Percentiles rank a stretch among this genome's conserved stretches.
Evolutionary conservation across 2,113 vertebrate genomes (phyloP).

Genomic region (Dunckerocampus dactyliophorus): DNA sequence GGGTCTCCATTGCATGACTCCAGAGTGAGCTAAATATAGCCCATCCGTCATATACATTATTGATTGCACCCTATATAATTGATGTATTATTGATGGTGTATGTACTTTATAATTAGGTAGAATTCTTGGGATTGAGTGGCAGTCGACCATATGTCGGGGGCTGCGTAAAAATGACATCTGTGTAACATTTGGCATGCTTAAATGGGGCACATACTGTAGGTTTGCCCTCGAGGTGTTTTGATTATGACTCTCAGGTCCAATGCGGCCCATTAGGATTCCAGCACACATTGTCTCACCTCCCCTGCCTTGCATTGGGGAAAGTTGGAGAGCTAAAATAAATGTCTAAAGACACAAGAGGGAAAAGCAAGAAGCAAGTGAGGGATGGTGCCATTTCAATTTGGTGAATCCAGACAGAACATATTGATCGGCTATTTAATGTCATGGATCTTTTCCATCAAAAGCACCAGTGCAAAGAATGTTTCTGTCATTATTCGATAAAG

Average conservation of each 20-base stretch:
- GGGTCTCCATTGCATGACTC: slow-evolving; percentile 56
- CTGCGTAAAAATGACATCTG: slow-evolving; percentile 27
- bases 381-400: slow-evolving; percentile 12
- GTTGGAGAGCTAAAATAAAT: slow-evolving; percentile 13
- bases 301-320: slow-evolving; percentile 31
- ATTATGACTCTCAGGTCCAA: slow-evolving; percentile 51
- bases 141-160: slow-evolving; percentile 10
- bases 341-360: slow-evolving; percentile 23
- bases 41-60: slow-evolving; percentile 58
- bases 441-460: slow-evolving; percentile 8
- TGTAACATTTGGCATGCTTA: slow-evolving; percentile 34
- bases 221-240: slow-evolving; percentile 47
- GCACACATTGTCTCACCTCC: slow-evolving; percentile 41
- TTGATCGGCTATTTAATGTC: slow-evolving; percentile 13
- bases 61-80: slow-evolving; percentile 57
- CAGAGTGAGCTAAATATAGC: slow-evolving; percentile 61
- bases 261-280: slow-evolving; percentile 50
- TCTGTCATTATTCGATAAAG: slow-evolving; percentile 1
- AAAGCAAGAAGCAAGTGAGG: slow-evolving; percentile 4
- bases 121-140: slow-evolving; percentile 20
- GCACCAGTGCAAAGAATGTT: slow-evolving; percentile 1
- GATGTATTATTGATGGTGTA: slow-evolving; percentile 61
- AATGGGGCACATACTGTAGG: slow-evolving; percentile 17
- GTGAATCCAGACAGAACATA: slow-evolving; percentile 15
- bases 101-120: slow-evolving; percentile 43